phyloP scores from a whole-genome alignment of 2,113 vertebrate species.

The Aegotheles bennettii region DNA sequence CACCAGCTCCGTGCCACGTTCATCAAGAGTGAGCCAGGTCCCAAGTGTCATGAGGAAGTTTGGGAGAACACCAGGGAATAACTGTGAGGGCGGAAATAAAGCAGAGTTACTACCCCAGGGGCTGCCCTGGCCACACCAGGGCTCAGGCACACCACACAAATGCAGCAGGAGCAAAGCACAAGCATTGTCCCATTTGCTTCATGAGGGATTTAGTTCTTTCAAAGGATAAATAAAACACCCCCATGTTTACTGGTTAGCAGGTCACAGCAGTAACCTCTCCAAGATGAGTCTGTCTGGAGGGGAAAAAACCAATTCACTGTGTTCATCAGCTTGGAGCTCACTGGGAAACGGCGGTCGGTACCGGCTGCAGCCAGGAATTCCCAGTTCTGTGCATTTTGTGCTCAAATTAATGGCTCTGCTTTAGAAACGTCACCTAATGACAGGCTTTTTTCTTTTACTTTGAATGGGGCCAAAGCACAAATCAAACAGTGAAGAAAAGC shows the following conservation, averaged over 20 bases:
- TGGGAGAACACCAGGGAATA: neutral
- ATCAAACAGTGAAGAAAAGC: neutral
- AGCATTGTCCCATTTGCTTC: neutral
- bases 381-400: neutral
- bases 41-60: neutral
- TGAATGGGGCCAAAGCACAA: neutral
- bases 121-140: neutral
- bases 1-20: neutral
- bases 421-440: neutral
- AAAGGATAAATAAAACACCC: neutral
- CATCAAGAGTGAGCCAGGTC: neutral
- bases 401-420: neutral
- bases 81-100: neutral
- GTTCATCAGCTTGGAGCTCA: neutral
- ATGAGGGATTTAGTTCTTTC: neutral
- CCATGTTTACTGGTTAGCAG: neutral
- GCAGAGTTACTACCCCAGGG: neutral
- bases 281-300: neutral
- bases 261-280: neutral
- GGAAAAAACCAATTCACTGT: neutral
- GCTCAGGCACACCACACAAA: neutral
- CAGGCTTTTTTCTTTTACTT: neutral
- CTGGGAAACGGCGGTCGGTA: neutral
- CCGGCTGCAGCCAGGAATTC: neutral
- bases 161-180: neutral